Percentiles rank a stretch among this genome's conserved stretches.
These are phyloP conservation scores for Acronicta leporina DNA, from an alignment of 2,888 invertebrate species.

Conservation along the genomic window DNA sequence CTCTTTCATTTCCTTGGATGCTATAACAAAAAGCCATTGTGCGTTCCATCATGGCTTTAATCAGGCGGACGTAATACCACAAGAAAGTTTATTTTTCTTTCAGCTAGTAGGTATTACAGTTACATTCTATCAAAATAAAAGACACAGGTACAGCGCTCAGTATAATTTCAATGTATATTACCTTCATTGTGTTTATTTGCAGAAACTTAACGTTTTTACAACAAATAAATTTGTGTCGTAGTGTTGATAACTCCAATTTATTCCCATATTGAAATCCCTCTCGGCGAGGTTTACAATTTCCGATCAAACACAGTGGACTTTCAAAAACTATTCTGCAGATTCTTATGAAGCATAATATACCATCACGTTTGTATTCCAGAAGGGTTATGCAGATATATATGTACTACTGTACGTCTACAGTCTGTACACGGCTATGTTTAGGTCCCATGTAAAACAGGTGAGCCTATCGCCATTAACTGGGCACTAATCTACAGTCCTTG, in stretches of 20 bases:
- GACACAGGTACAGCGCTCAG: constrained; percentile 5
- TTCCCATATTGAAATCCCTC: constrained; percentile 8
- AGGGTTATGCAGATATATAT: too few species aligned
- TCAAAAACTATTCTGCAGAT: constrained; percentile 26
- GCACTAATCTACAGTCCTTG: too few species aligned
- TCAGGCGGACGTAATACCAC: constrained; percentile 20
- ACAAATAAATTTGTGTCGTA: constrained; percentile 22
- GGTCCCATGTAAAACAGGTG: too few species aligned
- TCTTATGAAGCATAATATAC: not conserved
- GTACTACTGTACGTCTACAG: too few species aligned
- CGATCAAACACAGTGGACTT: constrained; percentile 7
- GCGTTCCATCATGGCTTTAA: constrained; percentile 45
- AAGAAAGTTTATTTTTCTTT: constrained; percentile 9
- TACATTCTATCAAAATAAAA: constrained; percentile 10
- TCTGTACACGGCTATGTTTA: too few species aligned
- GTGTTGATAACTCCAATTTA: constrained; percentile 15
- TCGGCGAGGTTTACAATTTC: constrained; percentile 12
- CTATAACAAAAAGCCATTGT: constrained; percentile 62
- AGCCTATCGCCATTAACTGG: too few species aligned
- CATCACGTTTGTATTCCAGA: too few species aligned
- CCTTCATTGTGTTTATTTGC: not conserved
- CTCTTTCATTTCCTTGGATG: constrained; percentile 10
- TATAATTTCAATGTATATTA: not conserved
- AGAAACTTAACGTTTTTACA: too few species aligned
- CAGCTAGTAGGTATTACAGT: constrained; percentile 6